Base-by-base conservation (phyloP, 2,888 invertebrate species). In the Sminthurides aquaticus region DNA sequence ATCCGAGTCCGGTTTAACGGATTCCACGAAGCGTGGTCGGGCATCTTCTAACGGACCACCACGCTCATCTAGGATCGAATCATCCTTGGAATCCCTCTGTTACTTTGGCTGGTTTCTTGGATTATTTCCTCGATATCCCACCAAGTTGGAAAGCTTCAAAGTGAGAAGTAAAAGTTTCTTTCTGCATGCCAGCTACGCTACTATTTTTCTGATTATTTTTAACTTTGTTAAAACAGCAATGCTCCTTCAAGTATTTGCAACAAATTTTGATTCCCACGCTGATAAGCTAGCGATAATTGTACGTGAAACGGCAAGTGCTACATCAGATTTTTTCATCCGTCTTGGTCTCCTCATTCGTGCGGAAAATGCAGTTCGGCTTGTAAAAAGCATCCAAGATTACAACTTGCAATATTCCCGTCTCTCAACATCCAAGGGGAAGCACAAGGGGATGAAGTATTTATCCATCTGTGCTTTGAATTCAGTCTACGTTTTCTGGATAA, bases 241-340 rank as follows among this genome's bases (percentile, higher is more conserved):
- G 3, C 20, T 18, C 20, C 20, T 52, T 18, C 52, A 52, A 5
- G 20, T 52, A 5, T 5, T 52, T 15, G 5, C 52, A 5, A 22
- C 22, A 5, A 5, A 52, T 5, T 52, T 52, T 52, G 52, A 5
- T 5, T 52, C 52, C 5, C 52, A 52, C 5, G 52, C 52, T 20
- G 52, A 52, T 20, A 52, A 52, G 20, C 5, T 52, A 20, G 20
- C 52, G 22, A 20, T 22, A 5, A 22, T 52, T 22, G 22, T 52
- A 22, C 20, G 20, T 18, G 20, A 52, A 5, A 8, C 20, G 5
- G 52, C 52, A 20, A 52, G 20, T 15, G 8, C 20, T 20, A 22
- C 20, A 15, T 52, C 52, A 20, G 52, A 52, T 15, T 20, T 52
- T 20, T 52, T 52, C 52, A 52, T 52, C 52, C 52, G 52, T 5